Base-by-base conservation (phyloP, 2,113 vertebrate species). In the Potamarius usumacintae region DNA sequence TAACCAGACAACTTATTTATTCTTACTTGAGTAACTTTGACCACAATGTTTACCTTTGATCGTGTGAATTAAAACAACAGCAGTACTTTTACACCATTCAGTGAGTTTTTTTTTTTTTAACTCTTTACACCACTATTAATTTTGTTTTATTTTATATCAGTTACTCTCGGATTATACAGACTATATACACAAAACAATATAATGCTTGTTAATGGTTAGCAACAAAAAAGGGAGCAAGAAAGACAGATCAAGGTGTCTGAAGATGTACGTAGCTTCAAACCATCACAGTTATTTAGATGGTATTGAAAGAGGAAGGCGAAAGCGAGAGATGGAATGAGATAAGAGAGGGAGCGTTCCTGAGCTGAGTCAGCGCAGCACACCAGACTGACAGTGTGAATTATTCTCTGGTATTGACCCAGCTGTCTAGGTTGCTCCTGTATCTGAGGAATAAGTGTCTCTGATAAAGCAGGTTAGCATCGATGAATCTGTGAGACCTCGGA, bases 391-490 rank as follows among this genome's bases (percentile, higher is more conserved):
- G 77, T 30, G 80, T 90, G 89, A 91, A 87, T 85, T 88, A 86
- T 90, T 83, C 80, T 78, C 85, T 83, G 30, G 34, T 89, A 91
- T 91, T 88, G 90, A 91, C 87, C 85, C 52, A 48, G 20, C 82
- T 87, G 89, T 90, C 89, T 81, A 72, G 78, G 76, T 63, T 42
- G 62, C 63, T 90, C 80, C 83, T 83, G 80, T 86, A 87, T 85
- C 85, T 86, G 65, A 62, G 84, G 77, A 88, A 91, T 85, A 89
- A 91, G 89, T 87, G 89, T 88, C 86, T 89, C 77, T 85, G 89
- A 87, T 89, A 89, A 90, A 90, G 67, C 88, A 88, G 85, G 83
- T 91, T 91, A 87, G 81, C 72, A 90, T 89, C 86, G 89, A 91
- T 89, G 86, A 90, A 89, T 87, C 89, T 65, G 77, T 22, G 65